Conservation (phyloP, 2,113 vertebrate genomes). For the Pogona vitticeps region DNA sequence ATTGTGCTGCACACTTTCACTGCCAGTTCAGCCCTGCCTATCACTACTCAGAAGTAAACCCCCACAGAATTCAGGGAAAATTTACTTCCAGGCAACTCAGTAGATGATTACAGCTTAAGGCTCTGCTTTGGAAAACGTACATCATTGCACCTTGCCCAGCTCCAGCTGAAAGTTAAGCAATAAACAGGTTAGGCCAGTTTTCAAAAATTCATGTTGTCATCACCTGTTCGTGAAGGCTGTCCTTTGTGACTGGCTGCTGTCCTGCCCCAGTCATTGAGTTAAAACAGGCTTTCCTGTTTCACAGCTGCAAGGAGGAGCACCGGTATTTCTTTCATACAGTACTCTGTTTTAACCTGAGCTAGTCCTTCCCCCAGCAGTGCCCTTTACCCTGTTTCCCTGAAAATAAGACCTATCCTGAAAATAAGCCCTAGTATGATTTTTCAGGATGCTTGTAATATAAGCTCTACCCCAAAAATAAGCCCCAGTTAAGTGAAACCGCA, state of each 20-base stretch:
- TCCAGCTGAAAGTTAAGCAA: not conserved
- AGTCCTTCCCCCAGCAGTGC: too few relatives aligned
- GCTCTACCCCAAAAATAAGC: too few relatives aligned
- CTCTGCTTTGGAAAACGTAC: not conserved
- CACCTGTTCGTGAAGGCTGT: not conserved
- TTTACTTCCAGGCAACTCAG: not conserved
- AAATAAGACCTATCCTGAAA: too few relatives aligned
- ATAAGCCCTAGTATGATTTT: too few relatives aligned
- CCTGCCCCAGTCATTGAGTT: not conserved
- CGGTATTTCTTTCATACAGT: too few relatives aligned
- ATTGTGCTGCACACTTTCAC: not conserved
- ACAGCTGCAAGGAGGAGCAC: not conserved
- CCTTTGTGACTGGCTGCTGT: not conserved
- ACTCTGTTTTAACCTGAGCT: too few relatives aligned
- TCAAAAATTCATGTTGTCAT: not conserved
- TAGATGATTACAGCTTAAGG: too few relatives aligned
- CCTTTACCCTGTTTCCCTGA: too few relatives aligned
- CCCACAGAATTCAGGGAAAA: not conserved
- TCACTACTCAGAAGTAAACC: not conserved
- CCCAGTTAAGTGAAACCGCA: too few relatives aligned
- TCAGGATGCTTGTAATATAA: too few relatives aligned
- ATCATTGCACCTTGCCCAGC: not conserved
- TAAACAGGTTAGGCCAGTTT: constrained; percentile 14
- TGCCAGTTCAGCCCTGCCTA: not conserved
- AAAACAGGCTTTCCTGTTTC: not conserved